Conservation (phyloP, 1,140 invertebrate genomes). For the Colletes latitarsis region DNA sequence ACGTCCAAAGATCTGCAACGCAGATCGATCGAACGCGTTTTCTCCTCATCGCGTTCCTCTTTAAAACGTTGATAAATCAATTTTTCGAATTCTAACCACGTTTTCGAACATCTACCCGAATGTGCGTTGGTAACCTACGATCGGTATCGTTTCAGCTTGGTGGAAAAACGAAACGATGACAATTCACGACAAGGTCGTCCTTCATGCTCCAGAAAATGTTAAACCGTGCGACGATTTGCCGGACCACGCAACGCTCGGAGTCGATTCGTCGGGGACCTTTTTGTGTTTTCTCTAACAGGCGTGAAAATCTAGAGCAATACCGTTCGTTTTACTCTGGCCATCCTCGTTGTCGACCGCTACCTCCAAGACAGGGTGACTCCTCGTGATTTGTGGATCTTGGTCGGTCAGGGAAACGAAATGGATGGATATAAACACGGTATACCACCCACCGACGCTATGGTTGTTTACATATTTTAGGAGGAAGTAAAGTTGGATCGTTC, state of each 20-base stretch:
- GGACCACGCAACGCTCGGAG: neutral
- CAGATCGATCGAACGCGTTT: conserved; percentile 8
- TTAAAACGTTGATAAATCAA: no score
- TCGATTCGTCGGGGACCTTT: conserved; percentile 6
- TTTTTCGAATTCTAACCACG: no score
- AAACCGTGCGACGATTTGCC: conserved; percentile 27
- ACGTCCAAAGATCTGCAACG: conserved; percentile 4
- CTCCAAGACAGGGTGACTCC: neutral
- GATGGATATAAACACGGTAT: neutral
- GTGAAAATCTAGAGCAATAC: conserved; percentile 72
- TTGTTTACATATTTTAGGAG: conserved; percentile 25
- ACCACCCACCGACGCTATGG: conserved; percentile 43
- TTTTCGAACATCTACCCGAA: neutral
- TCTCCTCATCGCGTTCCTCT: no score
- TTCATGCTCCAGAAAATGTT: conserved; percentile 16
- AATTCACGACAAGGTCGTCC: neutral
- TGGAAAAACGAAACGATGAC: neutral
- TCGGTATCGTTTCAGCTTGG: neutral
- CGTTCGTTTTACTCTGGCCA: conserved; percentile 48
- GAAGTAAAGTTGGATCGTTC: neutral
- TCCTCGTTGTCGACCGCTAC: neutral
- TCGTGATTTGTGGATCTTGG: conserved; percentile 63
- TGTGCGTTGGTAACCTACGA: neutral
- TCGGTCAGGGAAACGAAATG: neutral
- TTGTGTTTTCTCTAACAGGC: conserved; percentile 63